Evolutionary conservation across 2,113 vertebrate species (phyloP), one percentile per base, ranked within the genome.

Genomic region (Podiceps cristatus): DNA sequence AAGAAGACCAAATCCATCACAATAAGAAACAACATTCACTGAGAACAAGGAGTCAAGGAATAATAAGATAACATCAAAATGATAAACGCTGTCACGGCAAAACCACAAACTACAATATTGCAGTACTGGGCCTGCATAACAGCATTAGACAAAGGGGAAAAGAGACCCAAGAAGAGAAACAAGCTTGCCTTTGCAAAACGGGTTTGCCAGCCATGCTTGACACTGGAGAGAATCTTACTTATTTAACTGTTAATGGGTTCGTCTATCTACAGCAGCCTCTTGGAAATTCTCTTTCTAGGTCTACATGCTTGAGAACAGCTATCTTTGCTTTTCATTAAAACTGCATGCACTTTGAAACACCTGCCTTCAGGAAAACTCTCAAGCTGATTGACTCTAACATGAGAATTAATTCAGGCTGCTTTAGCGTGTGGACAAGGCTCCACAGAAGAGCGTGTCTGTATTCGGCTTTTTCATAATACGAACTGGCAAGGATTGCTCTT

Each of bases 351-450:
- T 96, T 90, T 62, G 93, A 91, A 96, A 91, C 78, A 96, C 81
- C 94, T 96, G 97, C 94, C 93, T 97, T 91, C 87, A 95, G 91
- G 89, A 97, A 93, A 96, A 95, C 84, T 96, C 95, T 93, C 95
- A 78, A 47, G 89, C 89, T 94, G 93, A 96, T 93, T 94, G 94
- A 93, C 74, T 97, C 84, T 79, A 97, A 97, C 93, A 91, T 69
- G 71, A 96, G 95, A 97, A 97, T 97, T 97, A 97, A 97, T 97
- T 97, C 96, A 86, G 95, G 89, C 86, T 94, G 94, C 84, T 91
- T 69, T 56, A 94, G 73, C 7, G 74, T 2, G 7, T 63, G 89
- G 94, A 93, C 62, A 79, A 93, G 77, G 74, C 91, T 93, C 73
- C 62, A 35, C 81, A 76, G 89, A 96, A 40, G 50, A 90, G 73